Evolutionary conservation across 2,888 invertebrate species (phyloP).

Genomic region (Margaritifera margaritifera): DNA sequence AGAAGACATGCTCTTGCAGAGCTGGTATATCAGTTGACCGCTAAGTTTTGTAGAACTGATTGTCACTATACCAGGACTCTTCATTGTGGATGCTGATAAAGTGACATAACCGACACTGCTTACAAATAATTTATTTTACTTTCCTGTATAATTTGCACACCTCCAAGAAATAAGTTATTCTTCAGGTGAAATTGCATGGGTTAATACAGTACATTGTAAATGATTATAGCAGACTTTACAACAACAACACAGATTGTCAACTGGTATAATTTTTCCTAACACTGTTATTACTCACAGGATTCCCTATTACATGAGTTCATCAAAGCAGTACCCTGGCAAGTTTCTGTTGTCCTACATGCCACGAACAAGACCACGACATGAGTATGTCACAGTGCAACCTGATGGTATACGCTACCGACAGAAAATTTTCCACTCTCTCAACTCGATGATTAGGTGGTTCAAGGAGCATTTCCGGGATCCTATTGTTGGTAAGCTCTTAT

Average conservation of each 20-base stretch:
- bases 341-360: constrained; percentile 96
- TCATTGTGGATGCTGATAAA: too few species aligned
- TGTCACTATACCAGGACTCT: too few species aligned
- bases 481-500: constrained; percentile 57
- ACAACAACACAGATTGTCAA: too few species aligned
- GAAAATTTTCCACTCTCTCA: constrained; percentile 87
- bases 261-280: too few species aligned
- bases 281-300: constrained; percentile 57
- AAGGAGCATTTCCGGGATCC: constrained; percentile 98
- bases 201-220: too few species aligned
- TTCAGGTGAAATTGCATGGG: neutral
- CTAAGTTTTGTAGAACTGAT: too few species aligned
- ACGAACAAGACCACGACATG: constrained; percentile 87
- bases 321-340: constrained; percentile 76
- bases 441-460: constrained; percentile 92
- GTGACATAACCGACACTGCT: too few species aligned
- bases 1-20: too few species aligned
- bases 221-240: too few species aligned
- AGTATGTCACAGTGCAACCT: constrained; percentile 91
- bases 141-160: neutral
- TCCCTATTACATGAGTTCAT: constrained; percentile 67
- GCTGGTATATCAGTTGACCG: too few species aligned
- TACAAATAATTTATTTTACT: too few species aligned
- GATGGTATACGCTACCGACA: constrained; percentile 92
- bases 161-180: neutral